phyloP scores from a whole-genome alignment of 2,797 vertebrate genomes.

The Lindbergichthys nudifrons region DNA sequence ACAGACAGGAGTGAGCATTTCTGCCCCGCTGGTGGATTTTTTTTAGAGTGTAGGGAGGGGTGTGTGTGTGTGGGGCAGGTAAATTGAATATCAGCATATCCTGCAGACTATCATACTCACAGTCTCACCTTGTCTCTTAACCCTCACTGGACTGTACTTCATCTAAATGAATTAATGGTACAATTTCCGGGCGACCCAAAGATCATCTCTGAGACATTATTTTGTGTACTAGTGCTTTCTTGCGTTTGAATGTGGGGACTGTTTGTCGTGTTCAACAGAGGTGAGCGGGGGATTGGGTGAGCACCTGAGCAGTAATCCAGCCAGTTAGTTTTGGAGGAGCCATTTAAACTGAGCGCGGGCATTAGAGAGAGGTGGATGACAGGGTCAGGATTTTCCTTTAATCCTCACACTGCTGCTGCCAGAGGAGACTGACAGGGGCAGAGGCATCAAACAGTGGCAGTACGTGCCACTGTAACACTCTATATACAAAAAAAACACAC shows the following conservation, averaged over 20 bases:
- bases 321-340: conserved; percentile 59
- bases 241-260: background rate
- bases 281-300: background rate
- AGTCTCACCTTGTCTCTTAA: conserved; percentile 5
- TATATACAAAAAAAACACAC: background rate
- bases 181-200: background rate
- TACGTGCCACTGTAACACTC: conserved; percentile 23
- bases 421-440: conserved; percentile 38
- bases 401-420: conserved; percentile 68
- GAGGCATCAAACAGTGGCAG: conserved; percentile 27
- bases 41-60: conserved; percentile 26
- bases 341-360: conserved; percentile 64
- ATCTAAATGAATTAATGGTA: conserved; percentile 5
- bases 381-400: conserved; percentile 74
- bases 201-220: background rate
- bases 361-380: conserved; percentile 55
- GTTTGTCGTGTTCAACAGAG: conserved; percentile 15
- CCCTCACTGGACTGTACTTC: conserved; percentile 9
- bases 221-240: background rate
- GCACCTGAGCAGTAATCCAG: conserved; percentile 63
- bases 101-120: conserved; percentile 37
- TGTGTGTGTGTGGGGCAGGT: conserved; percentile 33
- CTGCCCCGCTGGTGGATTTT: conserved; percentile 66
- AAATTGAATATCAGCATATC: conserved; percentile 68
- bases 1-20: conserved; percentile 63